A percentile compares a stretch with the other conserved stretches of the same genome.
phyloP scores from a whole-genome alignment of 2,113 vertebrate genomes.

The Cyrtonyx montezumae region DNA sequence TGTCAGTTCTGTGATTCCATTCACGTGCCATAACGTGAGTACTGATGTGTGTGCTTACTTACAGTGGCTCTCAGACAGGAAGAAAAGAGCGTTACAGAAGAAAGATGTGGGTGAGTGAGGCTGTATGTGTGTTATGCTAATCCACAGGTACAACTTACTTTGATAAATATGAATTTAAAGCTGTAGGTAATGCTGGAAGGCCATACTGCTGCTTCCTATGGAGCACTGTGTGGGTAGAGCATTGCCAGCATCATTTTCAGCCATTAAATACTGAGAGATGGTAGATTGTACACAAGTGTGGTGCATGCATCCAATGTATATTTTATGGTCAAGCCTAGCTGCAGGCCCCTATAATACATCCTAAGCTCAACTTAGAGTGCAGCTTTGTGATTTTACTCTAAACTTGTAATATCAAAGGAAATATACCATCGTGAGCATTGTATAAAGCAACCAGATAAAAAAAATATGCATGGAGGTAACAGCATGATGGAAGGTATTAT shows the following conservation, averaged over 20 bases:
- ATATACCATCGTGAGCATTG: background rate
- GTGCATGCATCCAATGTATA: background rate
- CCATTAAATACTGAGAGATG: background rate
- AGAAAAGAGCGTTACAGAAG: constrained; percentile 94
- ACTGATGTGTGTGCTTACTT: background rate
- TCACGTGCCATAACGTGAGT: background rate
- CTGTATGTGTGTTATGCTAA: fast-evolving
- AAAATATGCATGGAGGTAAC: background rate
- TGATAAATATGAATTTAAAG: background rate
- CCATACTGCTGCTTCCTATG: background rate
- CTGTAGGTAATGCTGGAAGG: background rate
- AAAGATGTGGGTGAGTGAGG: constrained; percentile 90
- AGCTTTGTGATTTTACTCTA: background rate
- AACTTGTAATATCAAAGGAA: background rate
- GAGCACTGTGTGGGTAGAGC: background rate
- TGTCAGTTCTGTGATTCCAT: background rate
- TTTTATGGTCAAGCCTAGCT: background rate
- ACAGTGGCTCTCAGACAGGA: constrained; percentile 96
- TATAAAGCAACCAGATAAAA: background rate
- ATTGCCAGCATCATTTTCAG: background rate
- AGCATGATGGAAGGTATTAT: background rate
- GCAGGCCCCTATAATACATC: fast-evolving
- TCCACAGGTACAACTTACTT: background rate
- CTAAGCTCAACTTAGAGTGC: background rate
- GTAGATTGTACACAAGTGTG: background rate